Base-by-base conservation (phyloP, 2,797 vertebrate genomes). In the Scolopax bukidnonensis region DNA sequence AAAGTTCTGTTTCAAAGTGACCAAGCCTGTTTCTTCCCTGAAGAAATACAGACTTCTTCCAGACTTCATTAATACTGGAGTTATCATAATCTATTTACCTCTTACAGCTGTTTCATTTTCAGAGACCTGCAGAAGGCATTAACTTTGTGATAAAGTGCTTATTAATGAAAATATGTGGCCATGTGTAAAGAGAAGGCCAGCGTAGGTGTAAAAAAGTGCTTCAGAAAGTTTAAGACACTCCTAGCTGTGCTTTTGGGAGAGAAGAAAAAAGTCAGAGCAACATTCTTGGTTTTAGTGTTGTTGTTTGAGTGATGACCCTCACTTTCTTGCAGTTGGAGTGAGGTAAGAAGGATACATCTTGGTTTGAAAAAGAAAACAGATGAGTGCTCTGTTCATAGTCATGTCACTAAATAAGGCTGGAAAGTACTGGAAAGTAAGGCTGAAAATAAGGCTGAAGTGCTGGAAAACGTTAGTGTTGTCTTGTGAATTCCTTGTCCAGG, bases 11-110 rank as follows among this genome's bases (percentile, higher is more conserved):
- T 94, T 93, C 67, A 63, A 87, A 83, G 36, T 89, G 92, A 83
- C 70, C 74, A 61, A 69, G 57, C 51, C 30, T 84, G 7, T 83
- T 94, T 54, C 74, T 90, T 94, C 73, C 41, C 48, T 33, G 80
- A 64, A 96, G 91, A 67, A 74, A 89, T 75, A 84, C 57, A 79
- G 27, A 33, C 47, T 93, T 67, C 92, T 89, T 77, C 79, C 48
- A 33, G 74, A 93, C 63, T 81, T 87, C 83, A 94, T 93, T 96
- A 96, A 96, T 71, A n/a, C 65, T 93, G 64, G 60, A 90, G 96
- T 96, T 97, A 94, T 36, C 83, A 94, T 90, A 94, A 97, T 93
- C 87, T 88, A 23, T 95, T 90, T 68, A 81, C 70, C 69, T 94
- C 70, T 93, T 67, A 51, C 57, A 95, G 96, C 80, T 87, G 64